Conservation (phyloP, 2,888 invertebrate species). For the Dioctria rufipes region DNA sequence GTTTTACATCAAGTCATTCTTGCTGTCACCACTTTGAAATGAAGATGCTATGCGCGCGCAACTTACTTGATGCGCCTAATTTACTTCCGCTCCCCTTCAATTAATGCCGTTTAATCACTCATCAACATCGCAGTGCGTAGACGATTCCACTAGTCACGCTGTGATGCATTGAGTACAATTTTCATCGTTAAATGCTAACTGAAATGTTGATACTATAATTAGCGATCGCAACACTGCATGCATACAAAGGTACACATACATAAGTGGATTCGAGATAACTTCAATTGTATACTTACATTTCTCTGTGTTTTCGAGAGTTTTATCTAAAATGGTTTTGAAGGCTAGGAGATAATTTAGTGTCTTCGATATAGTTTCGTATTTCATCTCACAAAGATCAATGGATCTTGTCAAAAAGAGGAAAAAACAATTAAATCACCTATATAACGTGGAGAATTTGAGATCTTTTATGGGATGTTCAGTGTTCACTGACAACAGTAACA, state of each 20-base stretch:
- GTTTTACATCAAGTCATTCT: slow-evolving; percentile 8
- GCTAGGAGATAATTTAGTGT: not conserved
- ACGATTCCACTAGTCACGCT: not conserved
- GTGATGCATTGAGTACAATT: slow-evolving; percentile 30
- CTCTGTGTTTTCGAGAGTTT: not conserved
- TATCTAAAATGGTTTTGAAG: not conserved
- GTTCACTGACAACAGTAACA: slow-evolving; percentile 8
- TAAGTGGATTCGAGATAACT: too few species aligned
- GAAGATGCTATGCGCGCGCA: slow-evolving; percentile 17
- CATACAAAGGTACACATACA: too few species aligned
- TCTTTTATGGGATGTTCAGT: slow-evolving; percentile 11
- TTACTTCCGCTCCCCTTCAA: slow-evolving; percentile 34
- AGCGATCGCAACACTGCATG: not conserved
- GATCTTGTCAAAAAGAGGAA: slow-evolving; percentile 34
- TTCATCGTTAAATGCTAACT: not conserved
- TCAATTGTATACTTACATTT: not conserved
- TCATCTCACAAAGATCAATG: slow-evolving; percentile 34
- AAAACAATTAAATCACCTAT: not conserved
- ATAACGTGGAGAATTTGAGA: slow-evolving; percentile 12
- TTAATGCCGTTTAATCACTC: slow-evolving; percentile 39
- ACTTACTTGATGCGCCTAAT: slow-evolving; percentile 45
- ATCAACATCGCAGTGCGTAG: slow-evolving; percentile 16
- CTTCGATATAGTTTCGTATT: slow-evolving; percentile 28
- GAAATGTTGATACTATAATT: slow-evolving; percentile 13
- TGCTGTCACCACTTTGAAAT: not conserved